These are phyloP conservation scores for Phortica variegata DNA, from an alignment of 1,140 invertebrate species.

Conservation along the genomic window DNA sequence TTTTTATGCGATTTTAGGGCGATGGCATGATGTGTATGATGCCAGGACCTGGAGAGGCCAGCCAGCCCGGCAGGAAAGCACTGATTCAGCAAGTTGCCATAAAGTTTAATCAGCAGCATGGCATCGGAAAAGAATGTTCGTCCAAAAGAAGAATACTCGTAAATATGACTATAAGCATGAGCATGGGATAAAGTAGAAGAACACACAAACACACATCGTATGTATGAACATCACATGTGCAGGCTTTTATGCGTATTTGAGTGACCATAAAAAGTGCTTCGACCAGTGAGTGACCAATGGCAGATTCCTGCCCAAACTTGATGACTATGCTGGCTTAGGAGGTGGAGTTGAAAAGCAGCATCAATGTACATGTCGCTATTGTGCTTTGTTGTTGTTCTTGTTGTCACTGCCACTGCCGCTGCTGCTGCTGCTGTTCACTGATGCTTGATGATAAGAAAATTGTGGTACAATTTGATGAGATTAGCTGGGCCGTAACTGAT, in stretches of 20 bases:
- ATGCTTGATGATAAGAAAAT: constrained; percentile 37
- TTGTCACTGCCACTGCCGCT: background rate
- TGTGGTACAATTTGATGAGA: constrained; percentile 40
- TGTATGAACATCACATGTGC: constrained; percentile 1
- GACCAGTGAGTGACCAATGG: constrained; percentile 4
- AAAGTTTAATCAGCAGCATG: constrained; percentile 53
- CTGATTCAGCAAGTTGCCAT: constrained; percentile 53
- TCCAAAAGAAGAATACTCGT: constrained; percentile 15
- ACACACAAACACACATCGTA: constrained; percentile 11
- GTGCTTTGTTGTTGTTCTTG: background rate
- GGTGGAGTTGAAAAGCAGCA: constrained; percentile 9
- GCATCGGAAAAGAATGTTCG: constrained; percentile 19
- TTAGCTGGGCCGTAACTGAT: too few relatives aligned
- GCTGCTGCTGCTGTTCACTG: background rate
- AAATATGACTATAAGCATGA: constrained; percentile 18
- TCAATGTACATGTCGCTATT: constrained; percentile 13
- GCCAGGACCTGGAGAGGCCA: too few relatives aligned
- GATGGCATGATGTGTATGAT: background rate
- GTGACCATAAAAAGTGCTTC: constrained; percentile 44
- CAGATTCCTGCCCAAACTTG: constrained; percentile 3
- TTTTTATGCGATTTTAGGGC: constrained; percentile 17
- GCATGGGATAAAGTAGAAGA: background rate
- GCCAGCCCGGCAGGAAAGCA: constrained; percentile 9
- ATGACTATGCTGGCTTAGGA: constrained; percentile 3
- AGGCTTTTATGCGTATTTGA: constrained; percentile 48